A percentile compares a stretch with the other conserved stretches of the same genome.
Conservation (phyloP, 2,113 vertebrate genomes). For the Odobenus rosmarus region DNA sequence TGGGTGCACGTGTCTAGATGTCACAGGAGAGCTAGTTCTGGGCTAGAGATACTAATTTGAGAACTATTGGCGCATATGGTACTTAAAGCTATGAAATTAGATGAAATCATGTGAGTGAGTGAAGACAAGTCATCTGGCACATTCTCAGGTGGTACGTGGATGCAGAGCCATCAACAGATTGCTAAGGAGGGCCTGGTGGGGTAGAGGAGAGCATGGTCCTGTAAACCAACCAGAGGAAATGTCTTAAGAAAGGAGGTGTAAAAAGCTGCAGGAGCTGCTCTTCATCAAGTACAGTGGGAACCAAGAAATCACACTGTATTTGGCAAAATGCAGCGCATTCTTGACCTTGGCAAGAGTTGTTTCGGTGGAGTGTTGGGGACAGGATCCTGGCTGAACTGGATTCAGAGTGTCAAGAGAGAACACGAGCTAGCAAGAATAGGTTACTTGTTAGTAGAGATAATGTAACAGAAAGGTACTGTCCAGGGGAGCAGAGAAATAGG, state of each 20-base stretch:
- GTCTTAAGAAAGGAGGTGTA: neutral
- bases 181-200: neutral
- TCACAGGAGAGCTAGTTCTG: neutral
- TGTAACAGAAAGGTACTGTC: neutral
- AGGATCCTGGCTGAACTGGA: neutral
- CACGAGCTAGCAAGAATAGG: neutral
- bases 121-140: neutral
- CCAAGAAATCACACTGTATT: neutral
- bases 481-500: neutral
- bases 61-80: neutral
- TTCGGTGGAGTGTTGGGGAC: neutral
- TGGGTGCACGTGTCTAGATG: neutral
- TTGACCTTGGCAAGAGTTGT: neutral
- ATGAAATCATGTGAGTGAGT: neutral
- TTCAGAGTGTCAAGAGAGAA: neutral
- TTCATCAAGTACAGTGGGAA: neutral
- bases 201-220: neutral
- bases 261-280: neutral
- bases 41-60: neutral
- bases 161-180: neutral
- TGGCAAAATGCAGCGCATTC: neutral
- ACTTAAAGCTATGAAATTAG: neutral
- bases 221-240: neutral
- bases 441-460: neutral
- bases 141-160: fast-evolving